These are phyloP conservation scores for Stichodactyla helianthus DNA, from an alignment of 64 coral and sea anemone genomes.

Conservation along the genomic window DNA sequence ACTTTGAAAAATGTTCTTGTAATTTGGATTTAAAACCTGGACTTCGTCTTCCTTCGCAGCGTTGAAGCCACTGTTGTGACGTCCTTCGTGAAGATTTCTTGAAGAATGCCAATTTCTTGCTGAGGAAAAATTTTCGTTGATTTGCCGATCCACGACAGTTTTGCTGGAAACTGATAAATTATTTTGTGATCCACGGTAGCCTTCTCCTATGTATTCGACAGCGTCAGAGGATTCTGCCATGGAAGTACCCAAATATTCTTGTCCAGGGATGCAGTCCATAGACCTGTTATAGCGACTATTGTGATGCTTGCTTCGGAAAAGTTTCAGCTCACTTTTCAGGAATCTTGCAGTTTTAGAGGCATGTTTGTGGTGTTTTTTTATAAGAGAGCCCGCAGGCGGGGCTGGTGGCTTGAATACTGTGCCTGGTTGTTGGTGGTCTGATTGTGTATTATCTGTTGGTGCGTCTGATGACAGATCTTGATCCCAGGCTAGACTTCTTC, in stretches of 20 bases:
- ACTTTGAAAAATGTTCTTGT: neutral
- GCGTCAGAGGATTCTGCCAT: neutral
- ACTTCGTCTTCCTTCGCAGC: neutral
- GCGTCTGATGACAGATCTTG: neutral
- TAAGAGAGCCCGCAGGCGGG: neutral
- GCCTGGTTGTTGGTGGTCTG: neutral
- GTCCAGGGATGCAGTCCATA: neutral
- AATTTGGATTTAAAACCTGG: neutral
- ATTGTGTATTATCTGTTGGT: neutral
- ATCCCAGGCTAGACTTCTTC: slow-evolving; percentile 52
- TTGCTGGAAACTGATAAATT: neutral
- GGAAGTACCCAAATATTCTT: neutral
- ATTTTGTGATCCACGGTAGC: neutral
- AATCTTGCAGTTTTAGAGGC: slow-evolving; percentile 7
- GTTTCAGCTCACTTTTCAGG: slow-evolving; percentile 15
- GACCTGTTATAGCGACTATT: neutral
- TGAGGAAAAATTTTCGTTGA: neutral
- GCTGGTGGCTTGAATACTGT: neutral
- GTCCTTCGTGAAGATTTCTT: neutral
- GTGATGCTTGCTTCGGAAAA: neutral
- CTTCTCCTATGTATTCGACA: slow-evolving; percentile 6
- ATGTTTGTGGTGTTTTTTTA: slow-evolving; percentile 5
- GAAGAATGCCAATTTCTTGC: neutral
- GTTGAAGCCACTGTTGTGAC: neutral
- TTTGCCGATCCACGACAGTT: neutral